phyloP scores from a whole-genome alignment of 1,140 invertebrate genomes.

The Listronotus oregonensis region DNA sequence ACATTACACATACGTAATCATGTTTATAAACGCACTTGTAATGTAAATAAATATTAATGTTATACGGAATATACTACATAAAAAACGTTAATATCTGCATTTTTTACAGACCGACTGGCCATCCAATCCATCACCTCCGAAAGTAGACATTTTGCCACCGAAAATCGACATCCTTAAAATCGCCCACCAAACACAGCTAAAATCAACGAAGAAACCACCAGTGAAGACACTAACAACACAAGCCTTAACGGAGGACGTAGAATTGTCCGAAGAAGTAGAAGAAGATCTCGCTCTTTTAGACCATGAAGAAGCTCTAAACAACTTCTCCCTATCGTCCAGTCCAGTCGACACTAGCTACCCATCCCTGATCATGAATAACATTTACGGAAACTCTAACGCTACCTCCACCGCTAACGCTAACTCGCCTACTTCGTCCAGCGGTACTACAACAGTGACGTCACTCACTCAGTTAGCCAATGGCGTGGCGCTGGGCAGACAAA shows the following conservation, averaged over 20 bases:
- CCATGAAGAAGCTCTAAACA: slow-evolving; percentile 60
- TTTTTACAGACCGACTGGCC: slow-evolving; percentile 28
- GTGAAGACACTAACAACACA: slow-evolving; percentile 57
- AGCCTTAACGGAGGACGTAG: slow-evolving; percentile 62
- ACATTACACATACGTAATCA: too few species aligned
- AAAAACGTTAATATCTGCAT: too few species aligned
- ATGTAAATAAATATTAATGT: too few species aligned
- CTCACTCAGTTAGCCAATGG: slow-evolving; percentile 42
- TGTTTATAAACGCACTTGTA: too few species aligned
- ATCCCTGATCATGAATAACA: slow-evolving; percentile 64
- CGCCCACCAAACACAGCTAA: slow-evolving; percentile 62
- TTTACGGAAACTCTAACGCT: slow-evolving; percentile 61
- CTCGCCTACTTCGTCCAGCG: slow-evolving; percentile 37
- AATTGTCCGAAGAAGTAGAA: slow-evolving; percentile 66
- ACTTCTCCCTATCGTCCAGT: slow-evolving; percentile 58
- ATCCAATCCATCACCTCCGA: slow-evolving; percentile 4
- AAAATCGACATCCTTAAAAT: slow-evolving; percentile 62
- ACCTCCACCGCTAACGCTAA: slow-evolving; percentile 46
- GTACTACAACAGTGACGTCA: slow-evolving; percentile 38
- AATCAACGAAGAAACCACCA: slow-evolving; percentile 63
- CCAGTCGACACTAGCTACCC: slow-evolving; percentile 64
- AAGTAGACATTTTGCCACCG: slow-evolving; percentile 11
- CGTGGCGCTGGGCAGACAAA: slow-evolving; percentile 47
- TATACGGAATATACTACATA: too few species aligned
- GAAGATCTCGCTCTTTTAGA: slow-evolving; percentile 65